Evolutionary conservation across 35 echinoderm and acorn worm species (phyloP), one percentile per base, ranked within the genome.

Genomic region (Diadema setosum): DNA sequence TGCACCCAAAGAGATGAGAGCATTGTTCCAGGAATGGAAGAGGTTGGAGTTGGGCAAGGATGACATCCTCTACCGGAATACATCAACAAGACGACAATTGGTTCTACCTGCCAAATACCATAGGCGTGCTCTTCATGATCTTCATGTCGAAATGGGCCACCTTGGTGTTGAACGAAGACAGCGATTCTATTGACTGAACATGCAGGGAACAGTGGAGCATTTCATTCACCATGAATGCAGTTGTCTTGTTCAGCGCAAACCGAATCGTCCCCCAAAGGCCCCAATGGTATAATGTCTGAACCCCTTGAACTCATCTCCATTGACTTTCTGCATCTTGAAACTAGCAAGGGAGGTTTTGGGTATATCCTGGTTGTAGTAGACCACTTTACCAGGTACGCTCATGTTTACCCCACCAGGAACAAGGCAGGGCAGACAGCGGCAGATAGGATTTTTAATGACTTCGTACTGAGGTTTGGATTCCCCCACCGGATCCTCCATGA

Each of bases 131-230:
- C 56, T 64, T 20, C 29, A 60, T 37, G 75, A 89, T 48, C 25
- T 89, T 42, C 88, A 90, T 84, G 34, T n/a, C 2, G 81, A 90
- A 33, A 84, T 90, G 88, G 88, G 88, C 23, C 88, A 90, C 17
- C 41, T 80, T 4, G 88, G 88, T n/a, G 12, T 50, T 7, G 81
- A 84, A 4, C 2, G 80, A 25, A 63, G 80, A 8, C 70, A 90
- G 18, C 39, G 88, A 84, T 90, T 90, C 31, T 90, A 90, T 83
- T 90, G 88, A 80, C 88, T 80, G 4, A 20, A 36, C 41, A 84
- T 90, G 80, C 88, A 84, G 58, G 18, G 78, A 49, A 80, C 80
- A 39, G 39, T 90, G 64, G 78, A 90, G 23, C 39, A 90, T 27
- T 45, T 64, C 39, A 84, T 90, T 30, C 56, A 73, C 58, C 50